Base-by-base conservation (phyloP, 2,113 vertebrate genomes). In the Ivindomyrus marchei region DNA sequence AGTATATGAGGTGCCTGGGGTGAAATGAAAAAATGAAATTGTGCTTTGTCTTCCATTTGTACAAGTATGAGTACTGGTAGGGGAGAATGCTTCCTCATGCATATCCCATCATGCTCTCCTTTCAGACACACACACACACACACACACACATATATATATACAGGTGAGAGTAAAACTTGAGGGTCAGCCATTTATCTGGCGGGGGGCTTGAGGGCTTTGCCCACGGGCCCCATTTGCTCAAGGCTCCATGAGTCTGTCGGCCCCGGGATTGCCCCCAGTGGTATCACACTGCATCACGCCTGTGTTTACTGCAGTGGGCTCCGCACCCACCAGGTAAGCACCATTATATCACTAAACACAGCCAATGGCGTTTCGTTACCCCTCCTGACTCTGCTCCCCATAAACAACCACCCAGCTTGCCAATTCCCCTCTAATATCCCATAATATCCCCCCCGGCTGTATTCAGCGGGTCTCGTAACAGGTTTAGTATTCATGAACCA, bases 401-500 rank as follows among this genome's bases (percentile, higher is more conserved):
- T 5, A 80, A 19, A 80, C 10, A 70, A 70, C 9, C 62, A 4
- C 27, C n/a, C 62, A 11, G 62, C 27, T 80, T 42, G 39, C 83
- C 83, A 10, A 47, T 85, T 85, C 19, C 39, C 83, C 45, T 2
- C 7, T 47, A 39, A 24, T 47, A 85, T 47, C 83, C 21, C 45
- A 46, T 46, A 24, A 85, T 47, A 47, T 24, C 42, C 80, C 39
- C 46, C 45, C 39, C 45, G 84, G 50, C 49, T 8, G 27, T 52
- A 53, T 87, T 87, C 50, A 45, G 21, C 17, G 39, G 27, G 88
- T 56, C 88, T 24, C 88, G 36, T 89, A 85, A 89, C 5, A 17
- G 77, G 49, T 58, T 85, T 85, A 85, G 77, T 31, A 85, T 85
- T 89, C 89, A 89, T 89, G 88, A 83, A 39, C 15, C 66, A n/a